Base-by-base conservation (phyloP, 1,140 invertebrate species). In the Campoletis sonorensis region DNA sequence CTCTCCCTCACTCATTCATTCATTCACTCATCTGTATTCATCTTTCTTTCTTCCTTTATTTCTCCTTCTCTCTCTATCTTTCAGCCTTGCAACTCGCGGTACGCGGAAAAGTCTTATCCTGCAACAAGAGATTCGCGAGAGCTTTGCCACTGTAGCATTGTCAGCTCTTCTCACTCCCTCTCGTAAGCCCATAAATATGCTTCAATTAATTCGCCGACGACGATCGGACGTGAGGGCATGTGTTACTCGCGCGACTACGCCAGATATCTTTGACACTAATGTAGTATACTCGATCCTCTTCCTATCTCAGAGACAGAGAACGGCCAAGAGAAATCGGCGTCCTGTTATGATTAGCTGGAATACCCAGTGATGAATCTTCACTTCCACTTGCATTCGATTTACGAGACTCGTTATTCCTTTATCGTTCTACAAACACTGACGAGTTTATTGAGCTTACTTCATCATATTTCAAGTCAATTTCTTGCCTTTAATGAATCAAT, bases 161-260 rank as follows among this genome's bases (percentile, higher is more conserved):
- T 26, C n/a, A 26, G 21, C 61, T 27, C 61, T 64, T 8, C 61
- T 26, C 61, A 13, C 61, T 64, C n/a, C 23, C 61, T 27, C 61
- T 23, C 61, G 4, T 23, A 26, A 23, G 7, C 58, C 51, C 79
- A 81, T 84, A 82, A 84, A 84, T 84, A 84, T 79, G 61, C 75
- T 83, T 71, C 80, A 83, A 83, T 84, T 81, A 82, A 84, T 84
- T 72, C 78, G 64, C 67, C 79, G 76, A 83, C 79, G 78, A 76
- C 45, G 79, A 78, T 83, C 75, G 82, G 79, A 79, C 80, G 79
- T 76, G 49, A 37, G 26, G 58, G 54, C 61, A 54, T 77, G 23
- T 64, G 61, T 64, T 64, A 64, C 64, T 61, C 73, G 54, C 73
- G 54, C 73, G 54, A 37, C 21, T 37, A 21, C 23, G 45, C 33